Base-by-base conservation (phyloP, 2,888 invertebrate species). In the Aspidapion aeneum region DNA sequence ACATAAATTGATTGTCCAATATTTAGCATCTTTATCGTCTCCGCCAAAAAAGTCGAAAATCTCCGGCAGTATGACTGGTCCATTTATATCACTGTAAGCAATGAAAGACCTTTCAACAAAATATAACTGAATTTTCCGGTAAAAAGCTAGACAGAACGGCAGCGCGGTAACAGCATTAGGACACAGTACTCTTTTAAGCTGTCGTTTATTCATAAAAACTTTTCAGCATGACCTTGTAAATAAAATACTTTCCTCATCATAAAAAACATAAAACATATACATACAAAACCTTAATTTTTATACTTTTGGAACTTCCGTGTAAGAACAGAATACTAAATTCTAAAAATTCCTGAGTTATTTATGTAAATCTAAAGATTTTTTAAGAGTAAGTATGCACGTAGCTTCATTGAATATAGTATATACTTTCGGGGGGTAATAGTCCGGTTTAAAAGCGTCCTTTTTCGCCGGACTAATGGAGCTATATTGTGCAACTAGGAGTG, bases 121-220 rank as follows among this genome's bases (percentile, higher is more conserved):
- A 35, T 35, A 74, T 77, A 78, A 78, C 75, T 76, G 74, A 75
- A 73, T 78, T 78, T 75, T 71, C 73, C 72, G n/a, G 72, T 72
- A 77, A 78, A 78, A 78, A 77, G 74, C 72, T 70, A 62, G 69
- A 69, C 72, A 74, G 73, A 73, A 72, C 74, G 71, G 68, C 73
- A 72, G 66, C 73, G 74, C 74, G 74, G 72, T 75, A 79, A 79
- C 77, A 77, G 74, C 78, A 78, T 79, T 79, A 79, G 71, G 75
- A 75, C 65, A 35, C 12, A 35, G 35, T 35, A 35, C 35, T 35
- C 35, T 35, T 35, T 35, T 12, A 35, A 35, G 5, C 35, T 35
- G 35, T 12, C 3, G 12, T 35, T 12, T 7, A 12, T 35, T 35
- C 74, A 73, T 75, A 74, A 76, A 76, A 78, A 76, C 78, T 76